Conservation (phyloP, 2,797 vertebrate species). For the Cichlasoma orientale region DNA sequence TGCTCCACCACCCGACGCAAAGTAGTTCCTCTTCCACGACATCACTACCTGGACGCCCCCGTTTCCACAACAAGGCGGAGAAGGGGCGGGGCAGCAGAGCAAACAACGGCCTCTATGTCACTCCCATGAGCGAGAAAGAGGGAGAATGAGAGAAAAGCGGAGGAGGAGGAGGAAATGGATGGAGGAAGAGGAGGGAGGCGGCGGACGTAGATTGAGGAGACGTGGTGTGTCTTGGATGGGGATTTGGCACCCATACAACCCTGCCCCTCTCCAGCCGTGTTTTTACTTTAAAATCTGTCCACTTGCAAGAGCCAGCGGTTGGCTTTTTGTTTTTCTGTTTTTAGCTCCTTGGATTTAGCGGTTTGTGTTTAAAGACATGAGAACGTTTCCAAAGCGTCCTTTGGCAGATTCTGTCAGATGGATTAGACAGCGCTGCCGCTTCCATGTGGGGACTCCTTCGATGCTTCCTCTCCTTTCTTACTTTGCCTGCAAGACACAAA, state of each 20-base stretch:
- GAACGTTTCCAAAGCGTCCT: slow-evolving; percentile 55
- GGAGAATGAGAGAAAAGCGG: slow-evolving; percentile 55
- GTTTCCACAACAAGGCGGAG: slow-evolving; percentile 46
- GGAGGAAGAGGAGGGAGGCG: slow-evolving; percentile 34
- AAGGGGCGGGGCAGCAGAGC: slow-evolving; percentile 60
- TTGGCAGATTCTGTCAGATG: slow-evolving; percentile 40
- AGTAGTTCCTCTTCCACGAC: slow-evolving; percentile 98
- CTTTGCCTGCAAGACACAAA: slow-evolving; percentile 64
- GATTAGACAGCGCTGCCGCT: slow-evolving; percentile 38
- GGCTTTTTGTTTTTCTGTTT: slow-evolving; percentile 47
- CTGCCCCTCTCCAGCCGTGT: slow-evolving; percentile 48
- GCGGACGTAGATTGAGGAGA: slow-evolving; percentile 31
- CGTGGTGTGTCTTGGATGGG: slow-evolving; percentile 41
- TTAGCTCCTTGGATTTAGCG: slow-evolving; percentile 63
- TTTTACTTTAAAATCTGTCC: slow-evolving; percentile 57
- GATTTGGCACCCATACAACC: slow-evolving; percentile 72
- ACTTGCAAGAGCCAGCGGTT: slow-evolving; percentile 40
- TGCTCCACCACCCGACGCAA: slow-evolving; percentile 89
- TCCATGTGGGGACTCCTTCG: slow-evolving; percentile 46
- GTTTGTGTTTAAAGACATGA: slow-evolving; percentile 57
- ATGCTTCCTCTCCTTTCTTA: slow-evolving; percentile 23
- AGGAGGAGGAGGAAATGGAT: slow-evolving; percentile 5
- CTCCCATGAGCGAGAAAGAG: slow-evolving; percentile 73
- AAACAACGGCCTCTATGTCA: slow-evolving; percentile 68
- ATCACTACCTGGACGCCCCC: slow-evolving; percentile 78